A percentile compares a stretch with the other conserved stretches of the same genome.
These are phyloP conservation scores for Melanotaenia duboulayi DNA, from an alignment of 2,113 vertebrate species.

Conservation along the genomic window DNA sequence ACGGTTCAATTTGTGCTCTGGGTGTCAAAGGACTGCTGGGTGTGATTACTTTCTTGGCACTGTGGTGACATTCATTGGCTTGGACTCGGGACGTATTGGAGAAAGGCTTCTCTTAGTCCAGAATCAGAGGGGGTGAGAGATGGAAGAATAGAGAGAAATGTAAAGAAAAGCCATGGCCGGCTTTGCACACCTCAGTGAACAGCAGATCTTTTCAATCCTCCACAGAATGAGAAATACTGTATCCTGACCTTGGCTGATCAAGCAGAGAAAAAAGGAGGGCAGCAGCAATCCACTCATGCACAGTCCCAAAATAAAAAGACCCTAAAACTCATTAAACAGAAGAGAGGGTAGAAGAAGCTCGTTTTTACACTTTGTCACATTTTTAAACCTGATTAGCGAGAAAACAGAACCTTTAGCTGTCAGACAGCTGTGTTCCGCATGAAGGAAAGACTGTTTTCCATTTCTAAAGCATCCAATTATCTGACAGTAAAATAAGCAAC, in stretches of 20 bases:
- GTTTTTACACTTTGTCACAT: conserved; percentile 12
- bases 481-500: neutral
- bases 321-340: conserved; percentile 18
- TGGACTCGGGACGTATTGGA: conserved; percentile 61
- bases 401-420: conserved; percentile 5
- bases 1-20: conserved; percentile 75
- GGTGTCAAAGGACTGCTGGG: conserved; percentile 63
- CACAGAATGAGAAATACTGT: conserved; percentile 60
- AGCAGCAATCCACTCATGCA: conserved; percentile 24
- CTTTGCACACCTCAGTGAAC: conserved; percentile 52
- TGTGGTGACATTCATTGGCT: conserved; percentile 74
- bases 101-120: conserved; percentile 48
- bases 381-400: conserved; percentile 24
- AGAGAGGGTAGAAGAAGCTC: conserved; percentile 8
- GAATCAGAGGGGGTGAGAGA: conserved; percentile 37
- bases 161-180: conserved; percentile 9
- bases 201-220: conserved; percentile 46
- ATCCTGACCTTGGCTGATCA: conserved; percentile 59
- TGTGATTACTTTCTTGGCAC: conserved; percentile 75
- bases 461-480: neutral
- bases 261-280: conserved; percentile 38
- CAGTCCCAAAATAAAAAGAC: conserved; percentile 3
- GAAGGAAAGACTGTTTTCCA: neutral
- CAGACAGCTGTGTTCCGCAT: neutral
- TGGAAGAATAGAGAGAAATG: conserved; percentile 18